Conservation (phyloP, 2,888 invertebrate species). For the Sphaerophoria taeniata region DNA sequence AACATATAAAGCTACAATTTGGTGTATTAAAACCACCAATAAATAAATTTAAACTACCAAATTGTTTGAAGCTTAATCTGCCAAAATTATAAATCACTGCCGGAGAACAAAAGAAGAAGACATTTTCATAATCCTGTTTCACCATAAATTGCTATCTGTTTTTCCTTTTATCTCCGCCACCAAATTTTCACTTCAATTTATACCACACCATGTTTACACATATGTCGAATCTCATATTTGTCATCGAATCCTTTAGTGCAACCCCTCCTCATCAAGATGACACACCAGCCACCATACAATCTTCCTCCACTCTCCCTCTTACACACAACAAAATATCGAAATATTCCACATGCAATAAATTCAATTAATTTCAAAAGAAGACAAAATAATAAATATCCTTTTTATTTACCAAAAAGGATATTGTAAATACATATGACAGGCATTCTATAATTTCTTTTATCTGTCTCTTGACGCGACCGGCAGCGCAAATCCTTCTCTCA, state of each 20-base stretch:
- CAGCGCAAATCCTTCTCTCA: conserved; percentile 46
- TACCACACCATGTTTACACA: conserved; percentile 82
- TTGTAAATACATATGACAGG: conserved; percentile 79
- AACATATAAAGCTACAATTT: too few species aligned
- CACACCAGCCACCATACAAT: conserved; percentile 48
- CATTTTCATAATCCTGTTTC: neutral
- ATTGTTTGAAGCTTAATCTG: neutral
- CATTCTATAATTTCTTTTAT: conserved; percentile 77
- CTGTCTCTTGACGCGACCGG: conserved; percentile 35
- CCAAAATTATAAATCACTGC: conserved; percentile 5
- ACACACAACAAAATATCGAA: conserved; percentile 8
- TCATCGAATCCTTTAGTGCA: conserved; percentile 79
- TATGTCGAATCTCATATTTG: conserved; percentile 83
- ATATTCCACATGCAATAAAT: conserved; percentile 77
- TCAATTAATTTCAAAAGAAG: conserved; percentile 81
- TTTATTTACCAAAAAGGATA: conserved; percentile 51
- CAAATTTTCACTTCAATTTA: conserved; percentile 81
- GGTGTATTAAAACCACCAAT: neutral
- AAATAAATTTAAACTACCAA: neutral
- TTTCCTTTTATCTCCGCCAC: neutral
- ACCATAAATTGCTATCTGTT: conserved; percentile 1
- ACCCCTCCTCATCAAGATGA: conserved; percentile 31
- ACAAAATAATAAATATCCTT: conserved; percentile 75
- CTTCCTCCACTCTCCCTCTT: conserved; percentile 8
- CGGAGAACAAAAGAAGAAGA: neutral